These are phyloP conservation scores for Eugnorisma glareosa DNA, from an alignment of 2,888 invertebrate genomes.

Conservation along the genomic window DNA sequence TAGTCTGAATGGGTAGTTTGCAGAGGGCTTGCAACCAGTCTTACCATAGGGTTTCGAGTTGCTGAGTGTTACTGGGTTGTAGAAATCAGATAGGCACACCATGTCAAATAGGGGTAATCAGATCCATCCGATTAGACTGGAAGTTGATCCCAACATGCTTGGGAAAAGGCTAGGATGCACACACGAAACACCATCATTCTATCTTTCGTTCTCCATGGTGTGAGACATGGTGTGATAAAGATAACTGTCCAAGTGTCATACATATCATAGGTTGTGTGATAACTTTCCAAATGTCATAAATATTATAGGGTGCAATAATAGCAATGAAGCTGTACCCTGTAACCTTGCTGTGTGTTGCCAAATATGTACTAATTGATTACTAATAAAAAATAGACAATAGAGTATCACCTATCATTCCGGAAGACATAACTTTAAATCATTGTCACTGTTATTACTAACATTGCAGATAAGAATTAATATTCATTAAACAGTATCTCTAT, in stretches of 20 bases:
- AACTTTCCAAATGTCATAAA: background rate
- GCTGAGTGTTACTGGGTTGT: background rate
- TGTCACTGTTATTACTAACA: conserved; percentile 20
- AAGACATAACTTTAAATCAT: conserved; percentile 46
- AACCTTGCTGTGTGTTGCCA: conserved; percentile 3
- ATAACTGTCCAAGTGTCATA: background rate
- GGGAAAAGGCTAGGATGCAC: background rate
- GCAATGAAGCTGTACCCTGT: background rate
- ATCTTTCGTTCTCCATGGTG: background rate
- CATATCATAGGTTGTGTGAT: too few relatives aligned
- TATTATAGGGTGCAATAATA: too few relatives aligned
- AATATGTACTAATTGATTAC: conserved; percentile 6
- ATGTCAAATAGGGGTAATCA: background rate
- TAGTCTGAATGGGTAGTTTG: background rate
- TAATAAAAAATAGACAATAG: conserved; percentile 24
- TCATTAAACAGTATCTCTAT: conserved; percentile 44
- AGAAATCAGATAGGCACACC: background rate
- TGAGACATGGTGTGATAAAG: too few relatives aligned
- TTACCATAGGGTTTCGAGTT: background rate
- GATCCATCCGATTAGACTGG: background rate
- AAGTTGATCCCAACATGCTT: background rate
- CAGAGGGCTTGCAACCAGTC: background rate
- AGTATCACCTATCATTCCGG: conserved; percentile 40
- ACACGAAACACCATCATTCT: background rate
- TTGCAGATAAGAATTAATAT: conserved; percentile 45